A percentile compares a stretch with the other conserved stretches of the same genome.
phyloP scores from a whole-genome alignment of 2,113 vertebrate genomes.

The Cairina moschata region DNA sequence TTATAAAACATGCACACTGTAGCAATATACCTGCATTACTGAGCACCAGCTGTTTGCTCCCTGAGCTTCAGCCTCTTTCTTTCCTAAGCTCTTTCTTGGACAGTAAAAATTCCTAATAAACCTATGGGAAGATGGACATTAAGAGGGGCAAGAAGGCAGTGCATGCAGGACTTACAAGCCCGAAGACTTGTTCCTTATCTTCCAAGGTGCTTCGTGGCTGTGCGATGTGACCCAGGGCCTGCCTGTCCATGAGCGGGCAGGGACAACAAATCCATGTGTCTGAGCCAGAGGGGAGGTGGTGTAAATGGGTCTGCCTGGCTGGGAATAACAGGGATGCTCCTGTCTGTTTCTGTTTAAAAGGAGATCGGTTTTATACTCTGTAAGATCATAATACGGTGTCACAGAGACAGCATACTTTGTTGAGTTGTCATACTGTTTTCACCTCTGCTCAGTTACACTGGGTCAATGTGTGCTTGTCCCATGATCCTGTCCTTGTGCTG shows the following conservation, averaged over 20 bases:
- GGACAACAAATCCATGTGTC: fast-evolving
- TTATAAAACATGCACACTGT: not conserved
- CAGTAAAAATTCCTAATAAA: not conserved
- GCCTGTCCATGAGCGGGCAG: too few relatives aligned
- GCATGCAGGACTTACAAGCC: not conserved
- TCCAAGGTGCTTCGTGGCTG: fast-evolving
- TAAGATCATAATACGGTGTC: not conserved
- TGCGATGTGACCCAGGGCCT: not conserved
- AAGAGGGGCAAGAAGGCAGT: not conserved
- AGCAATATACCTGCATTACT: not conserved
- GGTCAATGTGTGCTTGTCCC: not conserved
- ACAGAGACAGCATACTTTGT: not conserved
- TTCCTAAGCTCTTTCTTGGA: not conserved
- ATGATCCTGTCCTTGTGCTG: not conserved
- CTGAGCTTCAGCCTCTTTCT: not conserved
- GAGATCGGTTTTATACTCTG: not conserved
- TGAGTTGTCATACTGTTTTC: not conserved
- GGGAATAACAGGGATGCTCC: not conserved
- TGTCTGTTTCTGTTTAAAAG: not conserved
- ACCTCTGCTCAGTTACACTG: not conserved
- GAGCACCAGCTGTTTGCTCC: not conserved
- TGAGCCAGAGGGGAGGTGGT: not conserved
- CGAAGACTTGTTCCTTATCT: not conserved
- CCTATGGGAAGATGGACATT: not conserved
- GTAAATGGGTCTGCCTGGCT: not conserved